Percentiles rank a stretch among this genome's conserved stretches.
These are phyloP conservation scores for Keiferia lycopersicella DNA, from an alignment of 2,888 invertebrate genomes.

Conservation along the genomic window DNA sequence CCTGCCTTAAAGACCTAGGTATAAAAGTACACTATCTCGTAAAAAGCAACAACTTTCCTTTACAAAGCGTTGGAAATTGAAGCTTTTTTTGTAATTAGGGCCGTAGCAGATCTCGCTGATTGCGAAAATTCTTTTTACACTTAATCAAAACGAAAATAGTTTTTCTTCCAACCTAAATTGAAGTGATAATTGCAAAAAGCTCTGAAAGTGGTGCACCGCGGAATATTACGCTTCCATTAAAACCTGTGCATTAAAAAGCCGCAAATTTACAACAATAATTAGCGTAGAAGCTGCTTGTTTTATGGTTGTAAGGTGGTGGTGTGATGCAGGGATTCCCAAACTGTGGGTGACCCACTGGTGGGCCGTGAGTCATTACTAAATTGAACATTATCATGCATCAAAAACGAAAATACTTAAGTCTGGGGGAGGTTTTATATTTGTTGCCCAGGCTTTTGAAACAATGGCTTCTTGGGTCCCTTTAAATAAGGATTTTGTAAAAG, in stretches of 20 bases:
- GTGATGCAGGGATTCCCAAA: too few species aligned
- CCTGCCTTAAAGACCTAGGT: neutral
- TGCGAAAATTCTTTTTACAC: neutral
- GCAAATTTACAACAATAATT: constrained; percentile 1
- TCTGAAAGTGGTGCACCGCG: neutral
- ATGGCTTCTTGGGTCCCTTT: too few species aligned
- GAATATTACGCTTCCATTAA: neutral
- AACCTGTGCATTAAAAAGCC: neutral
- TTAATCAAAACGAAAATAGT: neutral
- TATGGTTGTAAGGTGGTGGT: neutral
- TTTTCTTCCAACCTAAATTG: neutral
- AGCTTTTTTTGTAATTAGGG: neutral
- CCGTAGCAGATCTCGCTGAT: neutral
- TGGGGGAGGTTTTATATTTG: too few species aligned
- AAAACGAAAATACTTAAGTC: too few species aligned
- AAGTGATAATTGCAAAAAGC: neutral
- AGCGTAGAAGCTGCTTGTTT: neutral
- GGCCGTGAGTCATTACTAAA: too few species aligned
- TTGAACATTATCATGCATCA: too few species aligned
- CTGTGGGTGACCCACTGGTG: too few species aligned
- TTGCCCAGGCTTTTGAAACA: too few species aligned
- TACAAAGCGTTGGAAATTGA: neutral
- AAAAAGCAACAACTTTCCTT: neutral
- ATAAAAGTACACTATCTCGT: neutral
- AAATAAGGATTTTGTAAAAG: too few species aligned